phyloP scores from a whole-genome alignment of 2,888 invertebrate genomes.

The Dermolepida albohirtum region DNA sequence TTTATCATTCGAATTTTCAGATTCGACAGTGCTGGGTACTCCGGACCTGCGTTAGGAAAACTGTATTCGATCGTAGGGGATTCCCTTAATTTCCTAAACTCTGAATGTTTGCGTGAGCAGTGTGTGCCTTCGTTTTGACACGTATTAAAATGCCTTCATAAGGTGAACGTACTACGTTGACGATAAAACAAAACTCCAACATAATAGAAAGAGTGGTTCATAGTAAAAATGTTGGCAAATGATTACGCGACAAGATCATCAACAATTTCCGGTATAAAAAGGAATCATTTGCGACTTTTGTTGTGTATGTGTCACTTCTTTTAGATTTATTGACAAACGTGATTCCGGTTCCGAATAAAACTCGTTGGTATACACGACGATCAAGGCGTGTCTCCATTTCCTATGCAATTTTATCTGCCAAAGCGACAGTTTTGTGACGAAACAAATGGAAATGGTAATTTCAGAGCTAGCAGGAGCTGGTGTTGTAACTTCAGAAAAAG shows the following conservation, averaged over 20 bases:
- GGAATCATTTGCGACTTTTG: constrained; percentile 9
- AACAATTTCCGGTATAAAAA: constrained; percentile 42
- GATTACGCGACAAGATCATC: constrained; percentile 29
- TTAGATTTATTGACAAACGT: constrained; percentile 10
- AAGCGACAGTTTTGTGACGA: constrained; percentile 27
- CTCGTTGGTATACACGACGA: constrained; percentile 34
- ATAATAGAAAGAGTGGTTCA: too few relatives aligned
- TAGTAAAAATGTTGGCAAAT: too few relatives aligned
- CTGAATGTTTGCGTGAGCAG: too few relatives aligned
- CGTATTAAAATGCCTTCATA: constrained; percentile 32
- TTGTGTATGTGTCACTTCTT: constrained; percentile 1
- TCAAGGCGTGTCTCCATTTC: too few relatives aligned
- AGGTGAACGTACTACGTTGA: constrained; percentile 36
- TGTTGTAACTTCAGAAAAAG: constrained; percentile 42
- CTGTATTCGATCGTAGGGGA: too few relatives aligned
- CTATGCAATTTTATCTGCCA: too few relatives aligned
- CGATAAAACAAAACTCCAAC: background rate
- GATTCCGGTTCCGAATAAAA: constrained; percentile 34
- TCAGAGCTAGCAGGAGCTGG: constrained; percentile 40
- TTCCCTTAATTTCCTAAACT: too few relatives aligned
- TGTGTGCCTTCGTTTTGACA: background rate
- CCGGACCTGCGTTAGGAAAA: too few relatives aligned
- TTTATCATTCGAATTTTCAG: too few relatives aligned
- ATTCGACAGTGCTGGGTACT: too few relatives aligned
- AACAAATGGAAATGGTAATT: constrained; percentile 35